Conservation (phyloP, 2,797 vertebrate species). For the Bucorvus abyssinicus region DNA sequence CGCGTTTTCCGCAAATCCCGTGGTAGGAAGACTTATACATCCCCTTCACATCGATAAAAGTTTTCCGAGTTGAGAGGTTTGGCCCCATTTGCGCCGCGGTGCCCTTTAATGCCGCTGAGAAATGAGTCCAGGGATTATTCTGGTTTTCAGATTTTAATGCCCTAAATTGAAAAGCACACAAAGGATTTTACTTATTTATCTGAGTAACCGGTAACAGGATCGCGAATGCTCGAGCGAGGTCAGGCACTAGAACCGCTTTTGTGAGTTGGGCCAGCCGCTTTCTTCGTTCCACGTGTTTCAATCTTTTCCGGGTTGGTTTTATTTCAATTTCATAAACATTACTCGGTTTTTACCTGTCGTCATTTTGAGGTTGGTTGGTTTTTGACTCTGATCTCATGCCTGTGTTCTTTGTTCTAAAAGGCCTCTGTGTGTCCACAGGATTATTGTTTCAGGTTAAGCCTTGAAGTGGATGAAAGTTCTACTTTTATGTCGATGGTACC, state of each 20-base stretch:
- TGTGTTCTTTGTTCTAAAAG: neutral
- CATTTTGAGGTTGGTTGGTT: neutral
- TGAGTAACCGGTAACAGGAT: neutral
- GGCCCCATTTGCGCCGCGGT: neutral
- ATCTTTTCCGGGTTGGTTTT: neutral
- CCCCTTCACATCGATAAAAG: neutral
- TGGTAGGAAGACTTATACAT: neutral
- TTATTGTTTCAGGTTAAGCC: neutral
- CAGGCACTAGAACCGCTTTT: neutral
- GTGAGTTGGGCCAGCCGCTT: neutral
- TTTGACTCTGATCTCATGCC: neutral
- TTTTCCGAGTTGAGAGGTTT: neutral
- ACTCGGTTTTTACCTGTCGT: neutral
- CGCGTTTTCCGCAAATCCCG: neutral
- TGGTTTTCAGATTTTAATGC: constrained; percentile 4
- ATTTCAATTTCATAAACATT: neutral
- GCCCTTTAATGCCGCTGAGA: neutral
- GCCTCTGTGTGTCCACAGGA: neutral
- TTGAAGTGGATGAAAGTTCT: neutral
- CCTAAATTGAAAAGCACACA: neutral
- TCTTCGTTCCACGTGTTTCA: neutral
- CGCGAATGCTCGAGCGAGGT: neutral
- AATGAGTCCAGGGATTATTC: neutral
- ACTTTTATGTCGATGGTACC: neutral
- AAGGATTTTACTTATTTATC: constrained; percentile 25